These are phyloP conservation scores for Argyra leucocephala DNA, from an alignment of 2,888 invertebrate genomes.

Conservation along the genomic window DNA sequence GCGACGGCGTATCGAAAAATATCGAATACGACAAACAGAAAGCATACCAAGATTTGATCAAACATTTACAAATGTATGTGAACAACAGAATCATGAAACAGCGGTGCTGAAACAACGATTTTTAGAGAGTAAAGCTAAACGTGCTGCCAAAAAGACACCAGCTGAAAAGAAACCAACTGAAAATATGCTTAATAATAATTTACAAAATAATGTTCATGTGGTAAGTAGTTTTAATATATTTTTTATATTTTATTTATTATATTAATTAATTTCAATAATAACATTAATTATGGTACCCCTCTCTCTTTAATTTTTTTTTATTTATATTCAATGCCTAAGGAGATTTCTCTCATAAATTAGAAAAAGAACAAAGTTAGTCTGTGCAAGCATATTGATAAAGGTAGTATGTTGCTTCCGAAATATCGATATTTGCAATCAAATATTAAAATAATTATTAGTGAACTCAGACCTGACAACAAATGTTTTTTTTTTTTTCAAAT, in stretches of 20 bases:
- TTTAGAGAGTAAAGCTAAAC: slow-evolving; percentile 83
- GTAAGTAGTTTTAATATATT: slow-evolving; percentile 44
- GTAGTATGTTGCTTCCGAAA: too few species aligned
- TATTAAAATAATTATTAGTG: too few species aligned
- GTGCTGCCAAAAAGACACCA: slow-evolving; percentile 74
- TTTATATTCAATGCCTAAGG: too few species aligned
- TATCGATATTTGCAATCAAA: too few species aligned
- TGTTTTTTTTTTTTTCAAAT: too few species aligned
- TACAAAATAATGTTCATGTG: slow-evolving; percentile 69
- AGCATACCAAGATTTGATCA: slow-evolving; percentile 82
- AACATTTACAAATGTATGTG: slow-evolving; percentile 75
- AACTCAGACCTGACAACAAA: too few species aligned
- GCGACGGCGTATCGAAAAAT: slow-evolving; percentile 75
- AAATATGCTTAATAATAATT: slow-evolving; percentile 43
- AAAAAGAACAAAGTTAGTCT: too few species aligned
- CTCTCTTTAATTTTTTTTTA: too few species aligned
- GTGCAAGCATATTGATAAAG: too few species aligned
- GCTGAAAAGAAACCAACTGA: slow-evolving; percentile 50
- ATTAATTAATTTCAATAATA: neutral
- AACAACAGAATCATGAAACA: slow-evolving; percentile 85
- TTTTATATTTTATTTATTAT: neutral
- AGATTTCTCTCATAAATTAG: too few species aligned
- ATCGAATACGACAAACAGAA: slow-evolving; percentile 75
- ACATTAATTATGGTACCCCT: neutral
- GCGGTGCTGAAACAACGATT: slow-evolving; percentile 78